A percentile compares a stretch with the other conserved stretches of the same genome.
phyloP scores from a whole-genome alignment of 2,888 invertebrate species.

The Drepana falcataria region DNA sequence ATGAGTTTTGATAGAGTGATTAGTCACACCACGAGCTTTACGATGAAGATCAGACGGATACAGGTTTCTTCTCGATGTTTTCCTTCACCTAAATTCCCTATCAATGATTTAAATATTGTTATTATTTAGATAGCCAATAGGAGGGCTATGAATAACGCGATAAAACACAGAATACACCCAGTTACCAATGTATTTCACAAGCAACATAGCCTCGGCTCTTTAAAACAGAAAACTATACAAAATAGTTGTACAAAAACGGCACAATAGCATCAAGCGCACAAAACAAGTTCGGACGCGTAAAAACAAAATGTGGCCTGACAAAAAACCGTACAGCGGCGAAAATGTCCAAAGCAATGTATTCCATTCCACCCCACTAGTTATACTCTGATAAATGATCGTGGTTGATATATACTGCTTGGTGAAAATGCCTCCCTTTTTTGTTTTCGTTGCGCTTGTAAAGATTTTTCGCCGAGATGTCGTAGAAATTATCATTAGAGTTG shows the following conservation, averaged over 20 bases:
- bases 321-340: constrained; percentile 36
- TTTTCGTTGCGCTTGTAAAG: constrained; percentile 23
- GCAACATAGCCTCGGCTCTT: not conserved
- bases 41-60: too few species aligned
- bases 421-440: constrained; percentile 37
- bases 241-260: constrained; percentile 1
- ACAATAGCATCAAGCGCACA: not conserved
- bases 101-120: too few species aligned
- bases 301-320: constrained; percentile 26
- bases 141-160: too few species aligned
- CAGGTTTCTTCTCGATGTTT: too few species aligned
- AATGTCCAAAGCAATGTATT: constrained; percentile 60
- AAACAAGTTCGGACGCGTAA: constrained; percentile 16
- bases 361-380: constrained; percentile 68
- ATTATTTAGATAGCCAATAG: too few species aligned
- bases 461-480: constrained; percentile 20
- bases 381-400: constrained; percentile 70
- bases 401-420: constrained; percentile 47
- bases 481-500: constrained; percentile 1
- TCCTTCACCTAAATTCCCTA: too few species aligned
- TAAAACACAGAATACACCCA: not conserved
- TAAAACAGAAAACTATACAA: constrained; percentile 1
- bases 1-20: too few species aligned
- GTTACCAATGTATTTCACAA: not conserved
- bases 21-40: too few species aligned